Base-by-base conservation (phyloP, 2,888 invertebrate species). In the Andrena chrysosceles region DNA sequence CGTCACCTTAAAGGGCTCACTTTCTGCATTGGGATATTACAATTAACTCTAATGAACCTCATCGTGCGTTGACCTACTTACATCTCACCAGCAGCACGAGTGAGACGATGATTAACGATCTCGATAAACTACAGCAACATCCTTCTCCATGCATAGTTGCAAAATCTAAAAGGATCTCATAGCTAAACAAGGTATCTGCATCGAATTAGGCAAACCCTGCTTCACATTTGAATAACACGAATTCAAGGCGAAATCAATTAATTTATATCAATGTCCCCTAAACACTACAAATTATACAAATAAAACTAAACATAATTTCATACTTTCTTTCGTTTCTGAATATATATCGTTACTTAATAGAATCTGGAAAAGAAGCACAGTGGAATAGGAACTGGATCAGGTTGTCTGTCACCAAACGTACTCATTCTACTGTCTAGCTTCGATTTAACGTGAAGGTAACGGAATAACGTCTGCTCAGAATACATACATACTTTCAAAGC, bases 11-110 rank as follows among this genome's bases (percentile, higher is more conserved):
- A 84, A 81, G 74, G 77, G 84, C 67, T 71, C 70, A n/a, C 66
- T 68, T 71, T 80, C 77, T 77, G 54, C 76, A 77, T 74, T 81
- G 71, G 77, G 78, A 80, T 83, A 84, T 84, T 84, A 83, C 83
- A 83, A 84, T 84, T 83, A 84, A 74, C 80, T 74, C 73, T 83
- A 83, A 84, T 80, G 82, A 83, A 80, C 73, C 69, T 83, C 77
- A 72, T 81, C 76, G 63, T 80, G 60, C 52, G 80, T 78, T 83
- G 84, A 83, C 84, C 84, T 56, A 84, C 80, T 84, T 84, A 71
- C 78, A 78, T 82, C 67, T 82, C 33, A 42, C 83, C 70, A 81
- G 29, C 70, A 54, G 33, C 62, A 63, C 74, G 23, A 56, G 52
- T 59, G 67, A 70, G 63, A 72, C 70, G 73, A 80, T 72, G 80